Percentiles rank a stretch among this genome's conserved stretches.
phyloP scores from a whole-genome alignment of 2,888 invertebrate genomes.

The Eilema caniola region DNA sequence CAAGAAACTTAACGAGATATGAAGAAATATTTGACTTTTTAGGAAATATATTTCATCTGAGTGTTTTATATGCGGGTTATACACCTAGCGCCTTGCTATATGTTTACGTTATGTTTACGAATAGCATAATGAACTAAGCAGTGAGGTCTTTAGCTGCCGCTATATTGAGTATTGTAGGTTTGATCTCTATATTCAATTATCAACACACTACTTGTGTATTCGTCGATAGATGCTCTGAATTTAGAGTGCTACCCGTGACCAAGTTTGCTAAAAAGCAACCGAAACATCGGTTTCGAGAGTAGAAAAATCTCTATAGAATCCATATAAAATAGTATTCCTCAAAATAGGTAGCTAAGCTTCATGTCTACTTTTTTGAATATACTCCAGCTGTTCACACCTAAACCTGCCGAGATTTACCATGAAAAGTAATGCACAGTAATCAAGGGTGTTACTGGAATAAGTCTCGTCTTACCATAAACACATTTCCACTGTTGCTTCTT shows the following conservation, averaged over 20 bases:
- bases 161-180: background rate
- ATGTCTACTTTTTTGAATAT: background rate
- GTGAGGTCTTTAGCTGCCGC: background rate
- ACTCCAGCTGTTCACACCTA: background rate
- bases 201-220: too few relatives aligned
- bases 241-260: too few relatives aligned
- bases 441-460: constrained; percentile 38
- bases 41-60: constrained; percentile 2
- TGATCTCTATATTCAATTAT: background rate
- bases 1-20: constrained; percentile 52
- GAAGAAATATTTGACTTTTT: constrained; percentile 20
- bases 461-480: constrained; percentile 27
- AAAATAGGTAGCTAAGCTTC: background rate
- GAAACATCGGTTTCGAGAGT: too few relatives aligned
- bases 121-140: background rate
- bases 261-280: too few relatives aligned
- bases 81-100: background rate
- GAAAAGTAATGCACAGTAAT: constrained; percentile 11
- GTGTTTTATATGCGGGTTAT: background rate
- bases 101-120: background rate
- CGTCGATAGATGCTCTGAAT: too few relatives aligned
- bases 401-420: background rate
- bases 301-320: too few relatives aligned
- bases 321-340: background rate
- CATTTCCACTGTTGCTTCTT: constrained; percentile 23